A percentile compares a stretch with the other conserved stretches of the same genome.
Evolutionary conservation across 2,113 vertebrate genomes (phyloP).

Genomic region (Tor tambroides): DNA sequence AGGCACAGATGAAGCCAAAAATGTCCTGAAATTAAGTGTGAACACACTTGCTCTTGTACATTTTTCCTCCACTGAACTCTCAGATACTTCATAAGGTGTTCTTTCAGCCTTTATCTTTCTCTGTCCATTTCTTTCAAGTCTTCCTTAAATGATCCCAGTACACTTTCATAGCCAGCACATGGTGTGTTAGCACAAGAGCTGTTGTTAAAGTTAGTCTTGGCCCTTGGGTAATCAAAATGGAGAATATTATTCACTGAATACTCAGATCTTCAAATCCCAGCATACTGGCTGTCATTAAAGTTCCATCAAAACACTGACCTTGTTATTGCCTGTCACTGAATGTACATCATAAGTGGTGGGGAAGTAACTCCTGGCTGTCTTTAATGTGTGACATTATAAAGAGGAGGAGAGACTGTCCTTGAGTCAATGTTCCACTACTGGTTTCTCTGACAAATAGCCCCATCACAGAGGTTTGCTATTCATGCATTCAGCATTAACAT

Average conservation of each 20-base stretch:
- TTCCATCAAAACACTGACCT: slow-evolving; percentile 32
- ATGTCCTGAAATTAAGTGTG: slow-evolving; percentile 36
- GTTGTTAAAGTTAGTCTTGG: slow-evolving; percentile 38
- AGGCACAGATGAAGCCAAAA: not conserved
- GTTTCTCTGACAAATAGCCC: slow-evolving; percentile 30
- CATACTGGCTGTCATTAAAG: slow-evolving; percentile 34
- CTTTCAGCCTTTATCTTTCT: slow-evolving; percentile 37
- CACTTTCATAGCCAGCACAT: not conserved
- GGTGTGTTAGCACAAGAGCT: slow-evolving; percentile 9
- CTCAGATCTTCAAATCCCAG: slow-evolving; percentile 32
- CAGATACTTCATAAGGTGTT: slow-evolving; percentile 5
- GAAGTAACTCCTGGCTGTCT: slow-evolving; percentile 13
- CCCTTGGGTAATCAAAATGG: slow-evolving; percentile 42
- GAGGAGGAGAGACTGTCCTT: slow-evolving; percentile 43
- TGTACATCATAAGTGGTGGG: slow-evolving; percentile 33
- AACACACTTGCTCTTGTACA: not conserved
- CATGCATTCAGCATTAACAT: too few species aligned
- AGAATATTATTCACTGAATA: slow-evolving; percentile 35
- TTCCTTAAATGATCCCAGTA: not conserved
- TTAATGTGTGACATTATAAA: slow-evolving; percentile 34
- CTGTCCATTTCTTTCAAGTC: slow-evolving; percentile 36
- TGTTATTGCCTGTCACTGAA: slow-evolving; percentile 35
- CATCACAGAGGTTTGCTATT: too few species aligned
- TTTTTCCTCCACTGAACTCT: not conserved
- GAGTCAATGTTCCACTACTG: slow-evolving; percentile 20